Conservation (phyloP, 2,113 vertebrate genomes). For the Xiphias gladius region DNA sequence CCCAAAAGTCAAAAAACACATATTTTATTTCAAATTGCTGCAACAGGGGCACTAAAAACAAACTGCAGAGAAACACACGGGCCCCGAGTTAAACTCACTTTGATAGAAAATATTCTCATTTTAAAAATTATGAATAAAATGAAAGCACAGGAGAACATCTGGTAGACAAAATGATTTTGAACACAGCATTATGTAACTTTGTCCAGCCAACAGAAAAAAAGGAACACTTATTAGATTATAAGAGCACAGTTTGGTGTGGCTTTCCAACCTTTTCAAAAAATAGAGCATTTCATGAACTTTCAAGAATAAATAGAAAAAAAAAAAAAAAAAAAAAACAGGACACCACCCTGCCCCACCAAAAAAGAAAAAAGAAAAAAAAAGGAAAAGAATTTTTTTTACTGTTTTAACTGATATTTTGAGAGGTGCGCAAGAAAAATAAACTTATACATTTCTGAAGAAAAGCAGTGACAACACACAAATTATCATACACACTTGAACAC, state of each 20-base stretch:
- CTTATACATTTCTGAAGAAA: constrained; percentile 47
- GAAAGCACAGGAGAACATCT: constrained; percentile 82
- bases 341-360: background rate
- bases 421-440: constrained; percentile 46
- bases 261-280: constrained; percentile 69
- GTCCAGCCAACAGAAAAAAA: constrained; percentile 87
- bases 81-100: constrained; percentile 62
- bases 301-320: constrained; percentile 80
- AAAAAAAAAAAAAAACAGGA: constrained; percentile 53
- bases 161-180: constrained; percentile 65
- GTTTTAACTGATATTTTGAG: constrained; percentile 40
- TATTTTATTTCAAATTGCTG: constrained; percentile 84
- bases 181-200: constrained; percentile 50
- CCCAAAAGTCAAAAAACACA: constrained; percentile 60
- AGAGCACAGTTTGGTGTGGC: constrained; percentile 95
- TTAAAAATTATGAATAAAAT: constrained; percentile 90
- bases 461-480: constrained; percentile 37
- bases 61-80: constrained; percentile 70
- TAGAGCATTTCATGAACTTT: constrained; percentile 68
- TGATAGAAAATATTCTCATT: constrained; percentile 75
- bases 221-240: constrained; percentile 90
- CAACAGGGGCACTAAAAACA: constrained; percentile 84
- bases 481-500: constrained; percentile 41
- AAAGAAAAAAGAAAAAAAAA: constrained; percentile 10
- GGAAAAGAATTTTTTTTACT: constrained; percentile 19